A percentile compares a stretch with the other conserved stretches of the same genome.
Conservation (phyloP, 2,888 invertebrate genomes). For the Aleiodes leptofemur region DNA sequence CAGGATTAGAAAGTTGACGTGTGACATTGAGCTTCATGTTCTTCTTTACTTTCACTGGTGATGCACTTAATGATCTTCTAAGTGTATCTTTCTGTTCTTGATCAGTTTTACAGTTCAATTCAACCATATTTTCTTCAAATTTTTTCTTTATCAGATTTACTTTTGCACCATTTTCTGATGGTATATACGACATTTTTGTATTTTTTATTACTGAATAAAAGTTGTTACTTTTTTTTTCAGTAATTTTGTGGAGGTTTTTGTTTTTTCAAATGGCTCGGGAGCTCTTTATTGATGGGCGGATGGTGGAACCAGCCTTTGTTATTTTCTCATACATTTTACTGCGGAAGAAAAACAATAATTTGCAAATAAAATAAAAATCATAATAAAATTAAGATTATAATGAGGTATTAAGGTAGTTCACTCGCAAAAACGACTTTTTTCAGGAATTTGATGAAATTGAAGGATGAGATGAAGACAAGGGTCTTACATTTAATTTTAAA, state of each 20-base stretch:
- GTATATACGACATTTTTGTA: conserved; percentile 47
- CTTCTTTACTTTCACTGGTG: conserved; percentile 52
- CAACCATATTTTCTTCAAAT: conserved; percentile 44
- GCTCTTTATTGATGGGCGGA: neutral
- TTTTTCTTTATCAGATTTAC: conserved; percentile 54
- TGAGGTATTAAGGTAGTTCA: neutral
- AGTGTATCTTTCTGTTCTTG: conserved; percentile 44
- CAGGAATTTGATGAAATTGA: too few relatives aligned
- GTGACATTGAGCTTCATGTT: conserved; percentile 68
- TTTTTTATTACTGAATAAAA: neutral
- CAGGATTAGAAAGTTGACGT: conserved; percentile 77
- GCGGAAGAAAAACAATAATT: conserved; percentile 1
- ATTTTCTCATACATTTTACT: conserved; percentile 2
- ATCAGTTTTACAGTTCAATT: neutral
- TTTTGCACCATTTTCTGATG: conserved; percentile 50
- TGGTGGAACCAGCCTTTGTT: neutral
- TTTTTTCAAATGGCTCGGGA: neutral
- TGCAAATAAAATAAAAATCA: conserved; percentile 14
- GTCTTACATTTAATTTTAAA: too few relatives aligned
- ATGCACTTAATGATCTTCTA: conserved; percentile 50
- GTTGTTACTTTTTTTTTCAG: neutral
- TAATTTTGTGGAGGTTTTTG: neutral
- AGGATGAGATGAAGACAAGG: too few relatives aligned
- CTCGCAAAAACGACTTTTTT: too few relatives aligned
- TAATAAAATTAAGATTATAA: conserved; percentile 5